Conservation (phyloP, 2,888 invertebrate species). For the Beris morrisii region DNA sequence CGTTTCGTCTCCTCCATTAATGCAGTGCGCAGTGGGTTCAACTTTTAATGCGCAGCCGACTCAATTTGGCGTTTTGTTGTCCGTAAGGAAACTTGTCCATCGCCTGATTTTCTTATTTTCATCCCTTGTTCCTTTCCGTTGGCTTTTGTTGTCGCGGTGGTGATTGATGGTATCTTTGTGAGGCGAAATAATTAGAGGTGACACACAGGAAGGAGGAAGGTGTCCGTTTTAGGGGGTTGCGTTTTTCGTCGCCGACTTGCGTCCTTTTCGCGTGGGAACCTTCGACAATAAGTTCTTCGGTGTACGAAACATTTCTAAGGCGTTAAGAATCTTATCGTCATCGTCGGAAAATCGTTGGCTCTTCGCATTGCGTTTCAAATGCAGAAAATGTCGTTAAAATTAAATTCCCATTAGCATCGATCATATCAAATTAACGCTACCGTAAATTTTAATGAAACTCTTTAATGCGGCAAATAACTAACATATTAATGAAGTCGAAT, state of each 20-base stretch:
- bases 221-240: constrained; percentile 7
- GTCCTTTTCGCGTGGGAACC: constrained; percentile 25
- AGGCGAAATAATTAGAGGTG: constrained; percentile 34
- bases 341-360: too few relatives aligned
- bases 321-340: too few relatives aligned
- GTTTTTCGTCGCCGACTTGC: constrained; percentile 18
- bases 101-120: constrained; percentile 11
- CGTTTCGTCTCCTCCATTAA: constrained; percentile 14
- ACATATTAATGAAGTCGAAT: constrained; percentile 25
- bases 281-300: background rate
- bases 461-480: constrained; percentile 17
- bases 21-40: constrained; percentile 27
- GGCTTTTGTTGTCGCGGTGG: constrained; percentile 9
- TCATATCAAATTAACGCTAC: too few relatives aligned
- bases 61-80: constrained; percentile 29
- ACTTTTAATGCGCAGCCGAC: constrained; percentile 35
- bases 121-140: constrained; percentile 24
- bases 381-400: too few relatives aligned
- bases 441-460: too few relatives aligned
- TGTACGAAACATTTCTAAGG: too few relatives aligned
- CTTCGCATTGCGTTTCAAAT: too few relatives aligned
- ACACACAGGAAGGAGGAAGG: constrained; percentile 26
- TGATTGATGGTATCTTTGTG: constrained; percentile 33
- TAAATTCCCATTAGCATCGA: too few relatives aligned
- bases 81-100: constrained; percentile 10